A percentile compares a stretch with the other conserved stretches of the same genome.
Conservation (phyloP, 1,140 invertebrate species). For the Andricus grossulariae region DNA sequence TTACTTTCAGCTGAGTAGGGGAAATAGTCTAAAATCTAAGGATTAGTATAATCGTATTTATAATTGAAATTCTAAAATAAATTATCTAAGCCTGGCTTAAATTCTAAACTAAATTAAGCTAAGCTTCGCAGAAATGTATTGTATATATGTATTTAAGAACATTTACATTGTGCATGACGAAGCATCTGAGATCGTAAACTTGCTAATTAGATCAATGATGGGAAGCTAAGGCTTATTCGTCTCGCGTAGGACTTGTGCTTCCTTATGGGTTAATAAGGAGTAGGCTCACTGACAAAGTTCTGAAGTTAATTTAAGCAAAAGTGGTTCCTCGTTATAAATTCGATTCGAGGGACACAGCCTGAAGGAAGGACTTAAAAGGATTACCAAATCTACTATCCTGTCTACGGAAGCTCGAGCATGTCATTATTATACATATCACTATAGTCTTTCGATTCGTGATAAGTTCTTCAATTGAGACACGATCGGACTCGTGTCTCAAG, state of each 20-base stretch:
- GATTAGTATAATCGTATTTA: too few relatives aligned
- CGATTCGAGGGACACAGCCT: neutral
- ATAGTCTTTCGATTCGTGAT: slow-evolving; percentile 15
- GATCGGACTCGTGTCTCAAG: neutral
- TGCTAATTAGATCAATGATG: slow-evolving; percentile 30
- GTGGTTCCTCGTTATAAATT: slow-evolving; percentile 30
- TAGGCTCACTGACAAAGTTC: slow-evolving; percentile 28
- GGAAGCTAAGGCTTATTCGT: slow-evolving; percentile 17
- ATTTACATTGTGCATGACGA: slow-evolving; percentile 17
- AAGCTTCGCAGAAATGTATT: too few relatives aligned
- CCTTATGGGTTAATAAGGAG: slow-evolving; percentile 16
- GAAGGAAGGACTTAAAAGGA: slow-evolving; percentile 25
- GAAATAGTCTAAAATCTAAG: too few relatives aligned
- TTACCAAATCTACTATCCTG: neutral
- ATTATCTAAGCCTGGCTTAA: too few relatives aligned
- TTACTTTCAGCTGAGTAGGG: too few relatives aligned
- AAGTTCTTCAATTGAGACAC: slow-evolving; percentile 25
- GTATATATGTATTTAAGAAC: slow-evolving; percentile 2
- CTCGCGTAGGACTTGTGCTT: neutral
- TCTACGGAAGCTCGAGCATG: neutral
- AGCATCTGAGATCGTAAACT: slow-evolving; percentile 19
- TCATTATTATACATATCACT: slow-evolving; percentile 1
- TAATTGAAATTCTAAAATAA: too few relatives aligned
- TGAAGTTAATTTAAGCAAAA: slow-evolving; percentile 15
- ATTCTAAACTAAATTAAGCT: too few relatives aligned